Evolutionary conservation across 92 coral and sea anemone species (phyloP).

Genomic region (Bergia puertoricense): DNA sequence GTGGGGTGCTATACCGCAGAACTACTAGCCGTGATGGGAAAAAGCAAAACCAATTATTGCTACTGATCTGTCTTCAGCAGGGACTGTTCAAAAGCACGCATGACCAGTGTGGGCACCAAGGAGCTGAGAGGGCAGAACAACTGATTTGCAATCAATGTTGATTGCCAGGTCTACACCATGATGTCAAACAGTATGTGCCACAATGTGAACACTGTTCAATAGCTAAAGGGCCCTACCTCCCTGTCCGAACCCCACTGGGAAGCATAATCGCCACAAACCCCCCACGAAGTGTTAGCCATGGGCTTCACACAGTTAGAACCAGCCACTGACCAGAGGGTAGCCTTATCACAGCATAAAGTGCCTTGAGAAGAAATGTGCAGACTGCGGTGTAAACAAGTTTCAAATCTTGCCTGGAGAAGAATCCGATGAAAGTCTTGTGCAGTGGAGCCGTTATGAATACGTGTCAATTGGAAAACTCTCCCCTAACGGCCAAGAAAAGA

Average conservation of each 20-base stretch:
- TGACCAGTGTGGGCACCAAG: slow-evolving; percentile 50
- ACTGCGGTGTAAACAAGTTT: slow-evolving; percentile 24
- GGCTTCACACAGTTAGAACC: slow-evolving; percentile 40
- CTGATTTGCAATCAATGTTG: slow-evolving; percentile 30
- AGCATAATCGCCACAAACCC: slow-evolving; percentile 33
- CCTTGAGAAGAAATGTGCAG: not conserved
- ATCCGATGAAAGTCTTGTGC: not conserved
- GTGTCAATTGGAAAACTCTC: slow-evolving; percentile 32
- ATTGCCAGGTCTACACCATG: slow-evolving; percentile 36
- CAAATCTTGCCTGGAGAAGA: slow-evolving; percentile 24
- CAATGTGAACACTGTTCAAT: slow-evolving; percentile 37
- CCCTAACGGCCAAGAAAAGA: slow-evolving; percentile 36
- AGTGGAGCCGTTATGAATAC: slow-evolving; percentile 40
- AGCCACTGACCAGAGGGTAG: slow-evolving; percentile 30
- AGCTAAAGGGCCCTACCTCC: slow-evolving; percentile 47
- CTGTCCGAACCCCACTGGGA: slow-evolving; percentile 28
- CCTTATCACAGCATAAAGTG: not conserved
- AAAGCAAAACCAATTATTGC: slow-evolving; percentile 20
- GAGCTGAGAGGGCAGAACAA: slow-evolving; percentile 40
- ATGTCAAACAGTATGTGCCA: slow-evolving; percentile 26
- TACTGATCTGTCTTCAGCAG: slow-evolving; percentile 6
- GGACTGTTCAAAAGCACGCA: slow-evolving; percentile 28
- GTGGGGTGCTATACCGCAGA: slow-evolving; percentile 55
- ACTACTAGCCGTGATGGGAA: slow-evolving; percentile 24
- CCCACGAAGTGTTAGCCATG: slow-evolving; percentile 43